phyloP scores from a whole-genome alignment of 2,888 invertebrate genomes.

The Melanchra persicariae region DNA sequence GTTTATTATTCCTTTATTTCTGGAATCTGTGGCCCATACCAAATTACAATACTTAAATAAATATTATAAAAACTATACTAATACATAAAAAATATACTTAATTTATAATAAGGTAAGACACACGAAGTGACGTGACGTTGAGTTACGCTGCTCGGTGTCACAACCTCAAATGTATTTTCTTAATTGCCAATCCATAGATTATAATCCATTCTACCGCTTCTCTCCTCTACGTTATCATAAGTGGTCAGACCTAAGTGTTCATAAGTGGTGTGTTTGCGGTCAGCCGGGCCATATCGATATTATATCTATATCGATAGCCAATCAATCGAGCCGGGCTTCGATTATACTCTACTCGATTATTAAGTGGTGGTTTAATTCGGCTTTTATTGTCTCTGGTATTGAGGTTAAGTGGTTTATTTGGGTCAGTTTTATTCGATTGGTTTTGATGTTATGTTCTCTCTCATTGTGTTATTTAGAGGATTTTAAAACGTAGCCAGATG shows the following conservation, averaged over 20 bases:
- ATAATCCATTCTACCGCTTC: slow-evolving; percentile 31
- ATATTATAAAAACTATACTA: no score
- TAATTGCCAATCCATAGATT: neutral
- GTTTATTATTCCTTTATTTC: no score
- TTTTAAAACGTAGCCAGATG: neutral
- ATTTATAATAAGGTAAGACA: no score
- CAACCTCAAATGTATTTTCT: no score
- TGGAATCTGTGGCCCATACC: no score
- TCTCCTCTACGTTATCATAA: slow-evolving; percentile 41
- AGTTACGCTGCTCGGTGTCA: no score
- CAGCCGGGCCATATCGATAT: slow-evolving; percentile 61
- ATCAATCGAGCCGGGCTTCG: slow-evolving; percentile 62
- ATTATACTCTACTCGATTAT: slow-evolving; percentile 57
- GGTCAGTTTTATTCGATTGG: slow-evolving; percentile 46
- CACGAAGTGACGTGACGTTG: no score
- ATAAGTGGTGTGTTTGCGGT: slow-evolving; percentile 71
- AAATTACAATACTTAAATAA: no score
- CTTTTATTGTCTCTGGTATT: slow-evolving; percentile 61
- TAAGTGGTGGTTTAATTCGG: slow-evolving; percentile 63
- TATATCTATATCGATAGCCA: slow-evolving; percentile 63
- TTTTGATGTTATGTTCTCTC: slow-evolving; percentile 19
- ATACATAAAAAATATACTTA: no score
- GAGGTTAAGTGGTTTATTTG: slow-evolving; percentile 59
- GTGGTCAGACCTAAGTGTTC: slow-evolving; percentile 66
- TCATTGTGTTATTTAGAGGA: slow-evolving; percentile 2